A percentile compares a stretch with the other conserved stretches of the same genome.
These are phyloP conservation scores for Lasiurus borealis DNA, from an alignment of 2,113 vertebrate species.

Conservation along the genomic window DNA sequence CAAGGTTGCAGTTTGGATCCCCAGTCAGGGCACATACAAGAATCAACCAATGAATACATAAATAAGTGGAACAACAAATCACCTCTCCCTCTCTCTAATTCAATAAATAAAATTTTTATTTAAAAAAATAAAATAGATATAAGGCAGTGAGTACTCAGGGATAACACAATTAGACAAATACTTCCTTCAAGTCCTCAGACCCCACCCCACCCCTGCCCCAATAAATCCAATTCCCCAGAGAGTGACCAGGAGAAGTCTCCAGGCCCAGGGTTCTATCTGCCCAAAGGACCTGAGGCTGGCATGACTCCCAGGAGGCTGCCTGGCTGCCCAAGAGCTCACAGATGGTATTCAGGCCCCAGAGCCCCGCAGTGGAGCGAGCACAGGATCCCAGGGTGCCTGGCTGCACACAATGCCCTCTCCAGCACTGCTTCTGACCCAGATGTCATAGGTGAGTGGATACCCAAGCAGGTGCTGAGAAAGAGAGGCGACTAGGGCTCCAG, in stretches of 20 bases:
- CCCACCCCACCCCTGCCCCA: neutral
- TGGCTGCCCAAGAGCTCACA: neutral
- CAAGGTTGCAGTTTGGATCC: neutral
- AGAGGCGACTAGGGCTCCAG: slow-evolving; percentile 47
- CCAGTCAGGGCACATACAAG: neutral
- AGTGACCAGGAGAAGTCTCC: neutral
- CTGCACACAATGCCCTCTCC: neutral
- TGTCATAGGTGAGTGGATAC: slow-evolving; percentile 34
- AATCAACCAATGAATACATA: neutral
- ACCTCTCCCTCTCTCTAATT: neutral
- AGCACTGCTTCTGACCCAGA: neutral
- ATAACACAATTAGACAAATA: slow-evolving; percentile 13
- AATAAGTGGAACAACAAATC: neutral
- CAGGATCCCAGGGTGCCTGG: neutral
- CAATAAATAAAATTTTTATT: neutral
- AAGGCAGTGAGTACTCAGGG: neutral
- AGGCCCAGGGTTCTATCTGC: no score
- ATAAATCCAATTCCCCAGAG: neutral
- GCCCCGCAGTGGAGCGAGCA: neutral
- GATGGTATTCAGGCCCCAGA: neutral
- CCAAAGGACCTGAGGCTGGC: neutral
- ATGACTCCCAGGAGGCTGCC: neutral
- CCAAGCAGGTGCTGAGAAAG: slow-evolving; percentile 39
- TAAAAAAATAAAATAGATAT: neutral
- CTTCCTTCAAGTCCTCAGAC: neutral